These are phyloP conservation scores for Bagarius yarrelli DNA, from an alignment of 2,113 vertebrate species.

Conservation along the genomic window DNA sequence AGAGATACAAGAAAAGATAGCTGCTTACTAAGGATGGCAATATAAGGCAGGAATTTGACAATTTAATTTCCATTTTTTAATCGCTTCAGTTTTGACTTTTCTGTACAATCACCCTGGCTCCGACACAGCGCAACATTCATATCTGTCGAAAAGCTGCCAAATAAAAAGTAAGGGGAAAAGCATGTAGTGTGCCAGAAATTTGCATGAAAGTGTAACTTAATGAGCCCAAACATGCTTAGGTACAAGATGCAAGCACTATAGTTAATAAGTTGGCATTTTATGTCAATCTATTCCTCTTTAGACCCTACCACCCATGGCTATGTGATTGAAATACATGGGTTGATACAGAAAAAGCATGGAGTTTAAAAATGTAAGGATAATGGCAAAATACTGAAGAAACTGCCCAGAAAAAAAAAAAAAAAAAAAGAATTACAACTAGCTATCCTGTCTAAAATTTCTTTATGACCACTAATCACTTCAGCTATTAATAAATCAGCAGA, in stretches of 20 bases:
- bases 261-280: neutral
- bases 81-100: neutral
- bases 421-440: too few species aligned
- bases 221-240: neutral
- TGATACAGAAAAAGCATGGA: too few species aligned
- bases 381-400: too few species aligned
- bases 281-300: neutral
- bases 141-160: neutral
- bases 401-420: neutral
- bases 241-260: neutral
- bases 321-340: neutral
- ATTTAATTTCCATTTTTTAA: neutral
- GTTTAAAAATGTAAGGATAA: too few species aligned
- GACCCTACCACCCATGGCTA: neutral
- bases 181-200: neutral
- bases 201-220: neutral
- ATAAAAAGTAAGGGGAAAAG: neutral
- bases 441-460: too few species aligned
- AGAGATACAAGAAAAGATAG: constrained; percentile 35
- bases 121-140: neutral
- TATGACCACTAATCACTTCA: constrained; percentile 45
- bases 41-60: neutral
- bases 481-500: constrained; percentile 55
- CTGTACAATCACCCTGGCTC: neutral
- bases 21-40: neutral